Evolutionary conservation across 2,797 vertebrate genomes (phyloP).

Genomic region (Alcedo quadribrachys): DNA sequence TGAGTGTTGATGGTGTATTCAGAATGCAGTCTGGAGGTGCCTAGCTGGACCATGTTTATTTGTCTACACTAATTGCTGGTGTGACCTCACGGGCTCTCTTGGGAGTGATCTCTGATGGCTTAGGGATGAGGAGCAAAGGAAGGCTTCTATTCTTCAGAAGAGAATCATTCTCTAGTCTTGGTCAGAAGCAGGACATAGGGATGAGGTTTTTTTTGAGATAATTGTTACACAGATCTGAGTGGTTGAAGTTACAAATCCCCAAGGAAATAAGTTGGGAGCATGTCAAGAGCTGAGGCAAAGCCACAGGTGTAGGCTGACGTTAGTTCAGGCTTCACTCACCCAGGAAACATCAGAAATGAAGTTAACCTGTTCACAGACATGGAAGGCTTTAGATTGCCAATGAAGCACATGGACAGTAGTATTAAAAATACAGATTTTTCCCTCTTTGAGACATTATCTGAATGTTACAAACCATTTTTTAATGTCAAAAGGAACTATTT

Average conservation of each 20-base stretch:
- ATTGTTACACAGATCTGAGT: background rate
- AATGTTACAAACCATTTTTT: background rate
- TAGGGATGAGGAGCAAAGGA: background rate
- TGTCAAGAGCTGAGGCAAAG: background rate
- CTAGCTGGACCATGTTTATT: background rate
- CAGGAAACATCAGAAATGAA: background rate
- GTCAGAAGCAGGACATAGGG: background rate
- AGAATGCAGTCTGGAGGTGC: background rate
- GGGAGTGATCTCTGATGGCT: background rate
- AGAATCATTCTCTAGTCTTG: background rate
- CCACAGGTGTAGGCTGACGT: background rate
- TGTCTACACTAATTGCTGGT: background rate
- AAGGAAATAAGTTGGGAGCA: background rate
- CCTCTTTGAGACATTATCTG: background rate
- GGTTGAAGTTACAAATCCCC: background rate
- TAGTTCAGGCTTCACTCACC: background rate
- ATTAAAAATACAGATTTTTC: background rate
- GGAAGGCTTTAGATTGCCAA: background rate
- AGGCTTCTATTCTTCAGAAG: background rate
- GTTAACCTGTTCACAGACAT: background rate
- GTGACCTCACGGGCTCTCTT: background rate
- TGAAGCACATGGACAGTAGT: fast-evolving
- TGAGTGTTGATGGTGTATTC: background rate
- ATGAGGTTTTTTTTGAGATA: background rate
- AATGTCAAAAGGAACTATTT: background rate